Evolutionary conservation across 2,113 vertebrate genomes (phyloP).

Genomic region (Mus spicilegus): DNA sequence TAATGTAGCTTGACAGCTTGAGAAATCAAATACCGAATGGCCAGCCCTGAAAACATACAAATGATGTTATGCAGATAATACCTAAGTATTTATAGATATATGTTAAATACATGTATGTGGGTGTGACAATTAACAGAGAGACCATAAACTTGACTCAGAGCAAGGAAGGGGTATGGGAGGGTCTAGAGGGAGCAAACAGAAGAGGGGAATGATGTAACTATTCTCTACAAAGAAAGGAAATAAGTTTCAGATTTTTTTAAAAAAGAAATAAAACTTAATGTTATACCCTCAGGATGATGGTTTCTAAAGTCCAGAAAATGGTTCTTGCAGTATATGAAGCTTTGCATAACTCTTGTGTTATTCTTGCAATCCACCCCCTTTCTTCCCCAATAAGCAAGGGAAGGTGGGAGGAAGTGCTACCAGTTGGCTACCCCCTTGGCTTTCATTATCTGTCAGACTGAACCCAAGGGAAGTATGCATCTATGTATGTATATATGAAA

Average conservation of each 20-base stretch:
- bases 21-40: background rate
- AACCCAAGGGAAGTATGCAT: background rate
- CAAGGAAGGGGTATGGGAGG: background rate
- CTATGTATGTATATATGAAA: background rate
- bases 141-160: background rate
- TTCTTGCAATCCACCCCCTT: slow-evolving; percentile 11
- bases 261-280: background rate
- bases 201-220: background rate
- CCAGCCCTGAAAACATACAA: background rate
- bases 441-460: background rate
- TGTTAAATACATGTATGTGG: background rate
- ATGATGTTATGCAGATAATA: background rate
- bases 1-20: background rate
- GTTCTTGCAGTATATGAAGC: background rate
- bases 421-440: background rate
- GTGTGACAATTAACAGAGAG: background rate
- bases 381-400: background rate
- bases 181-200: background rate
- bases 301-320: background rate
- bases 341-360: slow-evolving; percentile 33
- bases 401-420: background rate
- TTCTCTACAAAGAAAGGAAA: background rate
- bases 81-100: background rate
- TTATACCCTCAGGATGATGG: background rate
- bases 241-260: background rate